Evolutionary conservation across 2,888 invertebrate genomes (phyloP), one percentile per base, ranked within the genome.

Genomic region (Rhodophaea formosa): DNA sequence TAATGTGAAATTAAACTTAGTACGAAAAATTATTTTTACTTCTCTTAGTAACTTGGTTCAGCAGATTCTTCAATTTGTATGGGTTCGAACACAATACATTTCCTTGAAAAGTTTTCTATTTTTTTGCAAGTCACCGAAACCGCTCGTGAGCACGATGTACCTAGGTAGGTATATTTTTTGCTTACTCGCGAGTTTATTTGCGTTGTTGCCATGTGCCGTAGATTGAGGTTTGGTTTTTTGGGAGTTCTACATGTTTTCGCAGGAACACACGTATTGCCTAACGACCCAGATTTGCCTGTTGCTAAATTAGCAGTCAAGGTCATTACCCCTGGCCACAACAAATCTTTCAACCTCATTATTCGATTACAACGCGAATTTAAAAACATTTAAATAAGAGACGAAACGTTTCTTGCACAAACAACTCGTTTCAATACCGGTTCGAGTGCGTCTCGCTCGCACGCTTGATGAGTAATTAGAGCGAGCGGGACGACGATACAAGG

Each of bases 371-470:
- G 85, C 84, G 83, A 86, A 85, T 85, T 84, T 79, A 80, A 84
- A 86, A 86, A 84, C 80, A 84, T 86, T 85, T 79, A 81, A 83
- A 84, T 82, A 87, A 84, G 86, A 80, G 79, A 84, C 82, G 81
- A 84, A 86, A 83, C 82, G 82, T 84, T 85, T 83, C 83, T 80
- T 82, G 87, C 86, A 84, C 84, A 83, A 84, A 85, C 84, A 82
- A 82, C 78, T 84, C 75, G 84, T 80, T 80, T 70, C 73, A 75
- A 78, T 80, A 82, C 82, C 80, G 81, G 84, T 82, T 77, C 63
- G 66, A 58, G 64, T 71, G 67, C 70, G 63, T 80, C 81, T 72
- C 79, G 62, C 66, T 83, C 76, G 64, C 71, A 59, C 79, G 59
- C 63, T 59, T 15, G 64, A 64, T 62, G 64, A 67, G 69, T 71